A percentile compares a stretch with the other conserved stretches of the same genome.
phyloP scores from a whole-genome alignment of 1,140 invertebrate genomes.

The Neotoxoptera formosana region DNA sequence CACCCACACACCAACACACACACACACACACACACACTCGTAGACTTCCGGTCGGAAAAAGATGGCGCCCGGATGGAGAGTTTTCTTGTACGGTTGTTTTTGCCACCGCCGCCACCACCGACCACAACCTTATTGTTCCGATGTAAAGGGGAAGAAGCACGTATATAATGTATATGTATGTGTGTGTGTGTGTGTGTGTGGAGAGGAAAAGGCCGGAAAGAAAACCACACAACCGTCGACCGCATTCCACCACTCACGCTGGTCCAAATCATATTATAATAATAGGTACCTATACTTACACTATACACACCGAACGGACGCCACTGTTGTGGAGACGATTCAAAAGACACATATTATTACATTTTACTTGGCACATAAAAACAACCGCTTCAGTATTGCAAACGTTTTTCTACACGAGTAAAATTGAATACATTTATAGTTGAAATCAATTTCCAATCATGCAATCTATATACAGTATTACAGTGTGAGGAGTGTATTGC shows the following conservation, averaged over 20 bases:
- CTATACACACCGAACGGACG: neutral
- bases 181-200: neutral
- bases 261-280: neutral
- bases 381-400: neutral
- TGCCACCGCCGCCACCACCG: neutral
- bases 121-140: slow-evolving; percentile 35
- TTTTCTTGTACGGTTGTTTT: slow-evolving; percentile 53
- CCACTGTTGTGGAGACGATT: neutral
- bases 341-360: neutral
- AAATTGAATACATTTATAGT: too few relatives aligned
- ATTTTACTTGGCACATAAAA: neutral
- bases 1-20: neutral
- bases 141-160: neutral
- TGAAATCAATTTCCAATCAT: too few relatives aligned
- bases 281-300: neutral
- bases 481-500: too few relatives aligned
- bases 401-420: neutral
- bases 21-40: neutral
- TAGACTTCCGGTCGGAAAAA: slow-evolving; percentile 54
- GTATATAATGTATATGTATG: neutral
- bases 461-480: too few relatives aligned
- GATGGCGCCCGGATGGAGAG: slow-evolving; percentile 52
- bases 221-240: slow-evolving; percentile 6
- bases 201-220: neutral
- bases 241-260: neutral